Percentiles rank a stretch among this genome's conserved stretches.
phyloP scores from a whole-genome alignment of 2,113 vertebrate genomes.

The Cyanistes caeruleus region DNA sequence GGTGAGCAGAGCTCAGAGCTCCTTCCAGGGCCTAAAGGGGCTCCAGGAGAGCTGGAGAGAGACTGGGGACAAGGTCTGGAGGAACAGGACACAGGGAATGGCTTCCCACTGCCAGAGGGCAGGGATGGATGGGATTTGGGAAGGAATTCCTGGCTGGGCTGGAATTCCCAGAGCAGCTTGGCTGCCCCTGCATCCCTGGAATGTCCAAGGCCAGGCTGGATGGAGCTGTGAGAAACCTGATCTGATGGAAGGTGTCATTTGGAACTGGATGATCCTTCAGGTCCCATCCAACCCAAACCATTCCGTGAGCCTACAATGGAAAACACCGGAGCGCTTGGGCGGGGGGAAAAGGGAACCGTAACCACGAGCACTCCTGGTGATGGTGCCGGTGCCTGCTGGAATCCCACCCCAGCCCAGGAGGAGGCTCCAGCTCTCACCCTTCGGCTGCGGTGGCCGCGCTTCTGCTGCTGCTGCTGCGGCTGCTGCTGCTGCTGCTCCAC shows the following conservation, averaged over 20 bases:
- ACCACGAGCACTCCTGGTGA: neutral
- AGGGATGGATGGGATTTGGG: neutral
- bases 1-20: accelerated
- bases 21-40: accelerated
- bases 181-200: neutral
- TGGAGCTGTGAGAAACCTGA: neutral
- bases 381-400: accelerated
- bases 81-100: neutral
- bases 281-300: neutral
- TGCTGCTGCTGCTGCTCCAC: slow-evolving; percentile 90
- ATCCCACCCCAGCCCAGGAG: neutral
- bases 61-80: neutral
- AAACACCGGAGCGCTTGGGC: accelerated
- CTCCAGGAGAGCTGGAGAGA: neutral
- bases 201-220: accelerated
- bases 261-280: accelerated
- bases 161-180: neutral
- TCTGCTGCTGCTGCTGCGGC: slow-evolving; percentile 87
- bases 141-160: neutral
- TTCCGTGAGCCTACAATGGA: accelerated
- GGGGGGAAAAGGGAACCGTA: accelerated
- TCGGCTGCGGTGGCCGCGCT: slow-evolving; percentile 86
- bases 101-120: neutral
- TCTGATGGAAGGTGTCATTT: accelerated
- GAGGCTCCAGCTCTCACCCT: slow-evolving; percentile 74